Conservation (phyloP, 2,113 vertebrate genomes). For the Coryphaenoides rupestris region DNA sequence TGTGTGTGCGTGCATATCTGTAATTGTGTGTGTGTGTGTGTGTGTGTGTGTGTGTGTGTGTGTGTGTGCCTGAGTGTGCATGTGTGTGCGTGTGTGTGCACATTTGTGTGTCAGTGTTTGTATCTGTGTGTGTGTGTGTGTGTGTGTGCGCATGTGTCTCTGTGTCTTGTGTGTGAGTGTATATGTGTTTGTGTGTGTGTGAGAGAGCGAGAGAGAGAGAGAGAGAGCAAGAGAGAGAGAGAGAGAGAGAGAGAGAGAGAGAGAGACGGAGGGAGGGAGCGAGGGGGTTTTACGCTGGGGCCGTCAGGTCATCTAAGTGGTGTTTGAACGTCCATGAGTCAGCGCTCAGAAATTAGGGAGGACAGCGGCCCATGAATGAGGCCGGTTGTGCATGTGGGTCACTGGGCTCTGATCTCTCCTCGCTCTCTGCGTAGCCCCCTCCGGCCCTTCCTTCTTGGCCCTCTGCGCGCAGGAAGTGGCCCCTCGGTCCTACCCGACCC, state of each 20-base stretch:
- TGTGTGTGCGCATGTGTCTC: slow-evolving; percentile 1
- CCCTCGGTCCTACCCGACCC: slow-evolving; percentile 30
- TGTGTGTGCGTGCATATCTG: too few relatives aligned
- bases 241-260: too few relatives aligned
- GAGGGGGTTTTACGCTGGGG: background rate
- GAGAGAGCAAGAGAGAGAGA: too few relatives aligned
- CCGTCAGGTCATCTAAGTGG: slow-evolving; percentile 28
- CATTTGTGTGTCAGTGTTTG: too few relatives aligned
- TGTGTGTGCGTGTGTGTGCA: too few relatives aligned
- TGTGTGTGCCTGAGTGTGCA: too few relatives aligned
- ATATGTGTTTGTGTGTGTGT: slow-evolving; percentile 1
- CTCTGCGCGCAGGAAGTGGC: slow-evolving; percentile 42
- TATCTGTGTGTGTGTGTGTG: background rate
- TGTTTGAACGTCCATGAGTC: slow-evolving; percentile 65
- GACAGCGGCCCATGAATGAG: slow-evolving; percentile 64
- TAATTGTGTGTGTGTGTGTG: too few relatives aligned
- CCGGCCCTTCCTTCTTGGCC: slow-evolving; percentile 23
- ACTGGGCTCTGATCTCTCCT: too few relatives aligned
- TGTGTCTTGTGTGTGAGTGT: too few relatives aligned
- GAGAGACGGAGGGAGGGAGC: background rate
- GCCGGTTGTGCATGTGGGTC: slow-evolving; percentile 65
- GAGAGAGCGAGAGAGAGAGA: too few relatives aligned
- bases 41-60: too few relatives aligned
- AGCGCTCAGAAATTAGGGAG: slow-evolving; percentile 72
- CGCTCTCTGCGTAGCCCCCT: slow-evolving; percentile 57